These are phyloP conservation scores for Drosophila quadrilineata DNA, from an alignment of 1,140 invertebrate species.

Conservation along the genomic window DNA sequence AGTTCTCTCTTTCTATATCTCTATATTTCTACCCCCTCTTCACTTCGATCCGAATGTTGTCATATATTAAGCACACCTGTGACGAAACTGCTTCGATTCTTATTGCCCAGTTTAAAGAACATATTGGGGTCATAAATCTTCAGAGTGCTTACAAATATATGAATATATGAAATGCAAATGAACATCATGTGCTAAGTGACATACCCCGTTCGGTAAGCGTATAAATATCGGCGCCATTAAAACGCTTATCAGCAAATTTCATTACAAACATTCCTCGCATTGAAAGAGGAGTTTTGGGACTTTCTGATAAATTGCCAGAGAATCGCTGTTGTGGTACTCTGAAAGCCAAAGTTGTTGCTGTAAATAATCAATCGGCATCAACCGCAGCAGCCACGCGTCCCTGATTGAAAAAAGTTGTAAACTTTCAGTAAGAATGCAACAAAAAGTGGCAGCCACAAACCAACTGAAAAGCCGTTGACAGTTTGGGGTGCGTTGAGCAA, in stretches of 20 bases:
- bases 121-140: conserved; percentile 35
- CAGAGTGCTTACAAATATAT: conserved; percentile 48
- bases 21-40: conserved; percentile 35
- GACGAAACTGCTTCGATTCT: conserved; percentile 49
- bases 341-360: conserved; percentile 19
- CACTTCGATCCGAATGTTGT: too few species aligned
- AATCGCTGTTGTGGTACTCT: conserved; percentile 38
- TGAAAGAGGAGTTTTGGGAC: conserved; percentile 18
- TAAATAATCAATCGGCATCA: conserved; percentile 73
- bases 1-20: conserved; percentile 4
- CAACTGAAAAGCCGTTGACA: conserved; percentile 22
- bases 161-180: conserved; percentile 26
- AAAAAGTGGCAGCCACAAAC: not conserved
- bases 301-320: conserved; percentile 74
- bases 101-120: too few species aligned
- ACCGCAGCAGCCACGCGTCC: conserved; percentile 60
- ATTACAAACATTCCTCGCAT: not conserved
- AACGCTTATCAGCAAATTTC: too few species aligned
- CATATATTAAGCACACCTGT: conserved; percentile 57
- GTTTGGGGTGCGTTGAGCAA: conserved; percentile 60
- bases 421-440: conserved; percentile 58
- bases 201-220: not conserved
- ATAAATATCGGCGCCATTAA: too few species aligned
- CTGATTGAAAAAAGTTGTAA: conserved; percentile 80
- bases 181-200: too few species aligned